Conservation (phyloP, 2,888 invertebrate species). For the Melangyna quadrimaculata region DNA sequence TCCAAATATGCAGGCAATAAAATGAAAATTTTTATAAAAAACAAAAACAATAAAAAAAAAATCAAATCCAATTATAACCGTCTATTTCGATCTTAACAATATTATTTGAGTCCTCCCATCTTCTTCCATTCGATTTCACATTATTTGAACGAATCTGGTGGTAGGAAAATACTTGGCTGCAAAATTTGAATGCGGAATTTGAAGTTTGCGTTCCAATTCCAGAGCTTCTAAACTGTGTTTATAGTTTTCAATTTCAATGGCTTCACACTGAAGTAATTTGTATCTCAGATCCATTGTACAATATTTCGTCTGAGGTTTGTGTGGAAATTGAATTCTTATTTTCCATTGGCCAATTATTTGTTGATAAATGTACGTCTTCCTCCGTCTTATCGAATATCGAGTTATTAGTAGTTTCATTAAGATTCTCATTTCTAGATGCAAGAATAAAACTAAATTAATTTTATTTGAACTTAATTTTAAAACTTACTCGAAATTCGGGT, state of each 20-base stretch:
- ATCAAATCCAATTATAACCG: neutral
- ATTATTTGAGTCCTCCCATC: neutral
- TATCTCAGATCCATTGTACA: conserved; percentile 11
- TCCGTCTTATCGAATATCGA: neutral
- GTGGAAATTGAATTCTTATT: neutral
- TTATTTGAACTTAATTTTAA: neutral
- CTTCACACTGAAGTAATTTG: conserved; percentile 23
- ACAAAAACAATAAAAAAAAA: neutral
- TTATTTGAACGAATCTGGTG: neutral
- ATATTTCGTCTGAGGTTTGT: conserved; percentile 20
- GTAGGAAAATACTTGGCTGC: neutral
- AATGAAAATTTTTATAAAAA: neutral
- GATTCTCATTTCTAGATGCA: neutral
- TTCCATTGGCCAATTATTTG: neutral
- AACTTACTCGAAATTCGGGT: conserved; percentile 5
- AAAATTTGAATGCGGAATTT: neutral
- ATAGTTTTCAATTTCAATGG: conserved; percentile 28
- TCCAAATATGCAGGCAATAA: neutral
- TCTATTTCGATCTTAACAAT: neutral
- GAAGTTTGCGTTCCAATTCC: conserved; percentile 24
- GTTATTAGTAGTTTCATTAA: neutral
- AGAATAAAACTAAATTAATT: neutral
- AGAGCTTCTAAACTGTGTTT: conserved; percentile 19
- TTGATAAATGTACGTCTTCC: neutral
- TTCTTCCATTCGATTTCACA: neutral